Percentiles rank a stretch among this genome's conserved stretches.
phyloP scores from a whole-genome alignment of 2,113 vertebrate genomes.

The Drymodes brunneopygia region DNA sequence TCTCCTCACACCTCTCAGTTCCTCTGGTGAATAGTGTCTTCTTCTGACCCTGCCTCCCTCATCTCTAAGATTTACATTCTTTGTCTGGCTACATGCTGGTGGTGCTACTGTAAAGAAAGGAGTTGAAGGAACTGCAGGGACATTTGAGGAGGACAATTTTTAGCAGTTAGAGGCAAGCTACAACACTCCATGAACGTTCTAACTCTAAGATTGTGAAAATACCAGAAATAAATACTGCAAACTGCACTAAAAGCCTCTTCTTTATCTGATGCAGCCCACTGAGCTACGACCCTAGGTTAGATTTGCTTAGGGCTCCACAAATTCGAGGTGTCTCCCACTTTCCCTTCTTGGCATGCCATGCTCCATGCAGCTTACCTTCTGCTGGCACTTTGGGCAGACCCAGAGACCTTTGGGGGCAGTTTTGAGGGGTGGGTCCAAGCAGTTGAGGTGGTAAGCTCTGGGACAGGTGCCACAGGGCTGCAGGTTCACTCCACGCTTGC shows the following conservation, averaged over 20 bases:
- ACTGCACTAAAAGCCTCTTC: neutral
- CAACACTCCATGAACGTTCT: neutral
- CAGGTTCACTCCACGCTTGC: slow-evolving; percentile 83
- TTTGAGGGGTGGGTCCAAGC: slow-evolving; percentile 88
- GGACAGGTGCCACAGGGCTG: slow-evolving; percentile 89
- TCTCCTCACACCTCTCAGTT: neutral
- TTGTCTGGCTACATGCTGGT: neutral
- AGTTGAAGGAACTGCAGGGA: neutral
- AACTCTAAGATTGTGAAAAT: neutral
- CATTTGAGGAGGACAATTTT: neutral
- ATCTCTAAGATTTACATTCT: neutral
- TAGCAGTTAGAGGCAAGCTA: neutral
- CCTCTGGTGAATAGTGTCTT: neutral
- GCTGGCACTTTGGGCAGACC: slow-evolving; percentile 97
- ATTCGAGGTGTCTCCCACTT: neutral
- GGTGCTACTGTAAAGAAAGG: neutral
- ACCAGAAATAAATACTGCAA: neutral
- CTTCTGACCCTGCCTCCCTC: neutral
- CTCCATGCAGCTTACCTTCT: slow-evolving; percentile 79
- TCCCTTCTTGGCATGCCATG: neutral
- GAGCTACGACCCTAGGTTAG: neutral
- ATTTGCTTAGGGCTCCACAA: neutral
- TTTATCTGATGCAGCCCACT: neutral
- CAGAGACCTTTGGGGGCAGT: slow-evolving; percentile 84
- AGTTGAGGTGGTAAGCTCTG: slow-evolving; percentile 88